These are phyloP conservation scores for Micrasema longulum DNA, from an alignment of 1,140 invertebrate genomes.

Conservation along the genomic window DNA sequence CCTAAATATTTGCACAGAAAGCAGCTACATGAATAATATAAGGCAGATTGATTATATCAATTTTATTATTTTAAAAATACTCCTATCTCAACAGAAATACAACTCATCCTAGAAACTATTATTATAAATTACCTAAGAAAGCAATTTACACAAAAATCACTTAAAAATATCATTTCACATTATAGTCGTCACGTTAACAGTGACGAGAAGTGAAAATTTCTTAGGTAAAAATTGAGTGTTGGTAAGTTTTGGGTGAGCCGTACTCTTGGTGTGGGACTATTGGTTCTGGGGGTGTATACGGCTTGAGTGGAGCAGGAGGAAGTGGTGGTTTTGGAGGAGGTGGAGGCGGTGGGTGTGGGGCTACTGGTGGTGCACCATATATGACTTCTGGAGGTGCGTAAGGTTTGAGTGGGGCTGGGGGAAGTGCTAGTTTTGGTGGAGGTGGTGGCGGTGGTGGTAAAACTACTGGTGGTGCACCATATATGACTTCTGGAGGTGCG, in stretches of 20 bases:
- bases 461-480: not conserved
- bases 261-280: slow-evolving; percentile 27
- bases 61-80: too few species aligned
- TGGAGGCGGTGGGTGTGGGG: slow-evolving; percentile 5
- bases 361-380: not conserved
- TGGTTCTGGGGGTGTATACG: not conserved
- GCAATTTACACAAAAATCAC: too few species aligned
- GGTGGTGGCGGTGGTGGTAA: slow-evolving; percentile 4
- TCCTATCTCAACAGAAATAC: too few species aligned
- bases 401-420: slow-evolving; percentile 12
- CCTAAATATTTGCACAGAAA: too few species aligned
- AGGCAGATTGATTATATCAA: too few species aligned
- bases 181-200: too few species aligned
- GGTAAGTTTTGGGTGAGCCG: slow-evolving; percentile 11
- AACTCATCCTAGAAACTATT: too few species aligned
- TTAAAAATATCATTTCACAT: too few species aligned
- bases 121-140: too few species aligned
- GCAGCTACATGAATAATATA: too few species aligned
- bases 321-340: slow-evolving; percentile 14
- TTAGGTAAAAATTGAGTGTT: too few species aligned
- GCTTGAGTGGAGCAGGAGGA: slow-evolving; percentile 16
- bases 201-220: too few species aligned
- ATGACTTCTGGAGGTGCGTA: slow-evolving; percentile 15
- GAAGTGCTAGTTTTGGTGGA: slow-evolving; percentile 26
- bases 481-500: slow-evolving; percentile 22